Evolutionary conservation across 2,797 vertebrate genomes (phyloP).

Genomic region (Lepus townsendii): DNA sequence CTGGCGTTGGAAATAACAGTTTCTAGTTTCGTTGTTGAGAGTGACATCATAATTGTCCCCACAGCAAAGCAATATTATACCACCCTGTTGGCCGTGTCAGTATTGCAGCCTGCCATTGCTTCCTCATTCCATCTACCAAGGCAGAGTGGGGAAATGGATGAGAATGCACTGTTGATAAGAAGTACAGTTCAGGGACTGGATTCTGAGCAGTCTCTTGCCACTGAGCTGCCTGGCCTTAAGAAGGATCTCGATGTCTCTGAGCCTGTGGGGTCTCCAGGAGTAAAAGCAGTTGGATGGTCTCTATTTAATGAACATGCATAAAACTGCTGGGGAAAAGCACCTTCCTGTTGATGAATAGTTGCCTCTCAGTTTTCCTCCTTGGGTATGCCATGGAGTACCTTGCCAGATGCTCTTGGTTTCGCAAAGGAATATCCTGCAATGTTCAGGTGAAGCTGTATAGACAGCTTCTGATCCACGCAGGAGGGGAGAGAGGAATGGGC

Average conservation of each 20-base stretch:
- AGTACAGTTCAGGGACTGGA: neutral
- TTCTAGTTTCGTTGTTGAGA: neutral
- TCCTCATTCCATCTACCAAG: too few species aligned
- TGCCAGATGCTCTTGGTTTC: slow-evolving; percentile 20
- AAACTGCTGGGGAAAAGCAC: neutral
- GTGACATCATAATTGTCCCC: neutral
- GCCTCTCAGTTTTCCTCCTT: slow-evolving; percentile 33
- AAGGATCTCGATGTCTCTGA: neutral
- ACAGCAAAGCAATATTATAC: neutral
- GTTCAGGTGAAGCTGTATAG: neutral
- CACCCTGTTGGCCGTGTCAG: neutral
- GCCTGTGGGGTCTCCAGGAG: neutral
- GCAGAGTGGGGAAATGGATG: too few species aligned
- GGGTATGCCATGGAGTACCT: neutral
- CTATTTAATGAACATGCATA: neutral
- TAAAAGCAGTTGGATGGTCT: neutral
- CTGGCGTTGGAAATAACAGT: neutral
- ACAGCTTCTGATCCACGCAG: neutral
- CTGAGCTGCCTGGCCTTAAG: neutral
- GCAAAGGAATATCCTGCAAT: neutral
- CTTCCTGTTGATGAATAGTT: neutral
- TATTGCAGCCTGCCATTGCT: neutral
- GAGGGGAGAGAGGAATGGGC: neutral
- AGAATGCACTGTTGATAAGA: neutral
- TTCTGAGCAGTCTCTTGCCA: neutral